Conservation (phyloP, 2,797 vertebrate genomes). For the Chromobotia macracanthus region DNA sequence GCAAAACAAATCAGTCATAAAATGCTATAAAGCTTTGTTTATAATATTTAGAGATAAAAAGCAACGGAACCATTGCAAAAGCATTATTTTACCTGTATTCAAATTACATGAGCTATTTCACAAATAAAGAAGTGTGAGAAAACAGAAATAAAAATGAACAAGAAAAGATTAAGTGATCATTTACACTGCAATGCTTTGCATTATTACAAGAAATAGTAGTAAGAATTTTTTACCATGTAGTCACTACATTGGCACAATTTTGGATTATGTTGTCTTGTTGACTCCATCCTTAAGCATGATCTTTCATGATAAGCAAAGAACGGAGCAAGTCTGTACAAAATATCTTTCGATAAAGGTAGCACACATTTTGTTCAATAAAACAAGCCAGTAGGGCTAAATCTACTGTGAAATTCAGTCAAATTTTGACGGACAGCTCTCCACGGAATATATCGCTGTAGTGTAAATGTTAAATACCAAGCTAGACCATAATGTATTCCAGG, state of each 20-base stretch:
- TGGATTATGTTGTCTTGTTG: slow-evolving; percentile 19
- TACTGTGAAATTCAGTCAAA: slow-evolving; percentile 34
- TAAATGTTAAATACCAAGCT: slow-evolving; percentile 49
- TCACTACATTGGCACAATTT: slow-evolving; percentile 18
- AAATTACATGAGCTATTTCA: slow-evolving; percentile 49
- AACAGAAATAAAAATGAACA: slow-evolving; percentile 15
- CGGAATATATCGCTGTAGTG: slow-evolving; percentile 45
- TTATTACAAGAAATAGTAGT: slow-evolving; percentile 43
- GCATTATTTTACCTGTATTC: slow-evolving; percentile 30
- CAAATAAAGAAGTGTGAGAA: slow-evolving; percentile 39
- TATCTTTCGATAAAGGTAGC: slow-evolving; percentile 19
- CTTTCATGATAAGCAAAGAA: slow-evolving; percentile 43
- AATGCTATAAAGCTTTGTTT: slow-evolving; percentile 53
- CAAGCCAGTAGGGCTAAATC: slow-evolving; percentile 17
- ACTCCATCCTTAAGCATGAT: slow-evolving; percentile 27
- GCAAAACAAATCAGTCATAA: slow-evolving; percentile 48
- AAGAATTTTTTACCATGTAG: slow-evolving; percentile 28
- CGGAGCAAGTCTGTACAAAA: slow-evolving; percentile 49
- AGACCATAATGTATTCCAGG: slow-evolving; percentile 45
- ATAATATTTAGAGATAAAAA: slow-evolving; percentile 51
- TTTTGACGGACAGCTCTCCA: slow-evolving; percentile 34
- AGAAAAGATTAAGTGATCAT: slow-evolving; percentile 19
- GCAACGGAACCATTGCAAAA: slow-evolving; percentile 41
- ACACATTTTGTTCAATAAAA: slow-evolving; percentile 29
- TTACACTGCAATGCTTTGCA: slow-evolving; percentile 50